Base-by-base conservation (phyloP, 2,888 invertebrate genomes). In the Archaeoteleia sp. region DNA sequence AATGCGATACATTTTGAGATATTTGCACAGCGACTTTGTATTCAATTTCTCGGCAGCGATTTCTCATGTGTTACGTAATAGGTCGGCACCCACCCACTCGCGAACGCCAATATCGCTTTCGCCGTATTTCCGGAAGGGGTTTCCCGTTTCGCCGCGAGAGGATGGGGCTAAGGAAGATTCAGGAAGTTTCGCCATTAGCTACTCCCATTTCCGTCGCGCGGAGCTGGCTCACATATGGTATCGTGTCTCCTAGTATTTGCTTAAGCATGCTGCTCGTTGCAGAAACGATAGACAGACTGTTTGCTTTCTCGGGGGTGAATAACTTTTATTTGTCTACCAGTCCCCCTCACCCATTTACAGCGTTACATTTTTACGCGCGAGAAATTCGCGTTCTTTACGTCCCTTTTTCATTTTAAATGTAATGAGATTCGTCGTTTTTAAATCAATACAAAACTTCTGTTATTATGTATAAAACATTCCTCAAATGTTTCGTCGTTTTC, bases 291-390 rank as follows among this genome's bases (percentile, higher is more conserved):
- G 67, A 60, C 61, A 73, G 70, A 68, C 60, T 68, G 27, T 66
- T 69, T 68, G 27, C 68, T 61, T 62, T 51, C 62, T 67, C 70
- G 60, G 71, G 78, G 78, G 78, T 81, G 81, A 81, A 82, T 82
- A 82, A 81, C 78, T 81, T 79, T 78, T 77, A 77, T 79, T 79
- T 78, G 78, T 74, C 71, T 76, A 74, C 75, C 73, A 75, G 71
- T 74, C 67, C 68, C 66, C 61, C 39, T 29, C 34, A 7, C 7
- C 17, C 20, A 8, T 42, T 68, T 74, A 58, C 72, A 51, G 42
- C 62, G 57, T 65, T 65, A 66, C 69, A 55, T 55, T 45, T 45
- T 62, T 37, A 29, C 57, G 30, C 43, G 53, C 23, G 57, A 57
- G 62, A 69, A 55, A 60, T 54, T 70, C 65, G 49, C 48, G 61